These are phyloP conservation scores for Eurytoma californica DNA, from an alignment of 2,888 invertebrate species.

Conservation along the genomic window DNA sequence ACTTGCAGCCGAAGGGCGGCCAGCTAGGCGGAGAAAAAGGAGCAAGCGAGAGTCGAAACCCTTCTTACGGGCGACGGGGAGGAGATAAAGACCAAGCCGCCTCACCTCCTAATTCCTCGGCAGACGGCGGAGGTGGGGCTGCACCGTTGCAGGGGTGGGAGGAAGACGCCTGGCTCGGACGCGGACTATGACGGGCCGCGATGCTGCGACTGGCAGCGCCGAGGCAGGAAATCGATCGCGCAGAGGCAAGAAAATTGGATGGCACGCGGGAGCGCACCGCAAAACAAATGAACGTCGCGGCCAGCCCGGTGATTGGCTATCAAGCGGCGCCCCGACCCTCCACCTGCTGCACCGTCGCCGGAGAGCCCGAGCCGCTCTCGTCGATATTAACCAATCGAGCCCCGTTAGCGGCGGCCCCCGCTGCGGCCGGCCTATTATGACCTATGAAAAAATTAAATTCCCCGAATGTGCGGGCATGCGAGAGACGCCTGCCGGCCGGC, in stretches of 20 bases:
- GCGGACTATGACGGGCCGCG: neutral
- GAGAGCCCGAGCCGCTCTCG: slow-evolving; percentile 41
- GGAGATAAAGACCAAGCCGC: slow-evolving; percentile 1
- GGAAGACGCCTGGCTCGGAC: neutral
- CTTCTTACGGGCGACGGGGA: neutral
- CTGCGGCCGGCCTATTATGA: slow-evolving; percentile 34
- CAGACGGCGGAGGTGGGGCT: too few species aligned
- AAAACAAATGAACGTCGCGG: slow-evolving; percentile 69
- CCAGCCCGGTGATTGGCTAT: slow-evolving; percentile 66
- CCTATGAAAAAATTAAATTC: neutral
- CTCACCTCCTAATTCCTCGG: slow-evolving; percentile 4
- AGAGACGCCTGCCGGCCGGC: too few species aligned
- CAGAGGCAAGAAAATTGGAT: slow-evolving; percentile 64
- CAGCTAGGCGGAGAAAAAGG: too few species aligned
- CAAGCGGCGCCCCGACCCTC: slow-evolving; percentile 55
- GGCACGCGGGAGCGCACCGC: slow-evolving; percentile 60
- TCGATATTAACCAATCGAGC: slow-evolving; percentile 63
- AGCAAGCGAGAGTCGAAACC: too few species aligned
- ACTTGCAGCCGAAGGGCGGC: neutral
- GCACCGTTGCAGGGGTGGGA: too few species aligned
- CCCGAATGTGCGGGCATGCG: neutral
- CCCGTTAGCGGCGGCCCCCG: slow-evolving; percentile 37
- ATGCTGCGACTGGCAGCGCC: neutral
- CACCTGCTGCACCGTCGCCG: too few species aligned
- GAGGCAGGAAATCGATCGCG: slow-evolving; percentile 54